A percentile compares a stretch with the other conserved stretches of the same genome.
Conservation (phyloP, 1,140 invertebrate species). For the Tenebrio molitor region DNA sequence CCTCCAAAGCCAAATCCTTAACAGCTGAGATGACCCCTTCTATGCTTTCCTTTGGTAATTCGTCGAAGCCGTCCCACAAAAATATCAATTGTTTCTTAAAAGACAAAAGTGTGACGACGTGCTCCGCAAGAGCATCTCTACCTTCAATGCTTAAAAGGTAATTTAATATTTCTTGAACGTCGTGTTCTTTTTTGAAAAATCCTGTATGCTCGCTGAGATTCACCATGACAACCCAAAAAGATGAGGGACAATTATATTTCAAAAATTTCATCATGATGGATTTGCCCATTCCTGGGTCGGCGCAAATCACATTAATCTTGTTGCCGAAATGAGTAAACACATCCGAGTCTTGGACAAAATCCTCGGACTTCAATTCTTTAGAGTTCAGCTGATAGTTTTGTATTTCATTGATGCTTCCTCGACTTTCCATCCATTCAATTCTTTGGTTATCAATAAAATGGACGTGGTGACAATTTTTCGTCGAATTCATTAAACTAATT, state of each 20-base stretch:
- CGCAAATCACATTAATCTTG: slow-evolving; percentile 1
- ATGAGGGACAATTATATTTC: background rate
- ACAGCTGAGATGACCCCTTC: background rate
- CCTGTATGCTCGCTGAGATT: background rate
- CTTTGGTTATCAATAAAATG: background rate
- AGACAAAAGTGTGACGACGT: background rate
- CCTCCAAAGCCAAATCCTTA: background rate
- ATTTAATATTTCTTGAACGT: background rate
- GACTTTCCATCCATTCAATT: slow-evolving; percentile 1
- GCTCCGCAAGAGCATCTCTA: background rate
- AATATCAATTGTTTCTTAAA: slow-evolving; percentile 3
- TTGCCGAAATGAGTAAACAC: background rate
- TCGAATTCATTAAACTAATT: background rate
- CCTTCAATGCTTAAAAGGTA: background rate
- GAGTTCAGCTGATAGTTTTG: slow-evolving; percentile 2
- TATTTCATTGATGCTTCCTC: background rate
- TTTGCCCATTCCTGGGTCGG: slow-evolving; percentile 17
- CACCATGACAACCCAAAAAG: background rate
- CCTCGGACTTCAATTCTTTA: background rate
- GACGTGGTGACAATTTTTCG: slow-evolving; percentile 13
- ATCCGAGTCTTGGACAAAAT: background rate
- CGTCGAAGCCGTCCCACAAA: slow-evolving; percentile 13
- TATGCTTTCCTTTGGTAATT: background rate
- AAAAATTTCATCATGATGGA: background rate
- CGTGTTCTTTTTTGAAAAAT: slow-evolving; percentile 6